Conservation (phyloP, 2,113 vertebrate genomes). For the Micronycteris hirsuta region DNA sequence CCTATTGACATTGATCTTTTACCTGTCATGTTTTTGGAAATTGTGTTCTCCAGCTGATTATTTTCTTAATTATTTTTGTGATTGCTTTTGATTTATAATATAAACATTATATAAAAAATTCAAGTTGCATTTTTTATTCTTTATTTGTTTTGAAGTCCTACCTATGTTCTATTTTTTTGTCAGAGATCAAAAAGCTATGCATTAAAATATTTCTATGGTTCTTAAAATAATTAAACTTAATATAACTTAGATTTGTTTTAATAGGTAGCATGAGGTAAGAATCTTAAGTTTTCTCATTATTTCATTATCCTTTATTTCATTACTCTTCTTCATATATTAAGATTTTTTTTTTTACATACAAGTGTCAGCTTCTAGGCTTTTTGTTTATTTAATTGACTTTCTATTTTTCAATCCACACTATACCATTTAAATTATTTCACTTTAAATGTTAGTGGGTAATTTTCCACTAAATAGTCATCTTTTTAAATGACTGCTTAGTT, state of each 20-base stretch:
- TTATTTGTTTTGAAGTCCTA: neutral
- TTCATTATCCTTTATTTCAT: neutral
- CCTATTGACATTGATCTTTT: neutral
- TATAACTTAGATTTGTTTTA: neutral
- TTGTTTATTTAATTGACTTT: neutral
- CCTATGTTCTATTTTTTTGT: neutral
- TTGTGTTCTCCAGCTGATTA: neutral
- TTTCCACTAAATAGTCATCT: neutral
- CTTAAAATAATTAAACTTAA: neutral
- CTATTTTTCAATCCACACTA: neutral
- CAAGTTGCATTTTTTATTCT: neutral
- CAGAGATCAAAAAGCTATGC: neutral
- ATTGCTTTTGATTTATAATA: neutral
- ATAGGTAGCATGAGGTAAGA: neutral
- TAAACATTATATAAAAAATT: neutral
- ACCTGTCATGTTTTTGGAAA: neutral
- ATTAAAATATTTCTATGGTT: neutral
- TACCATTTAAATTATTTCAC: neutral
- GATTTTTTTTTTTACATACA: neutral
- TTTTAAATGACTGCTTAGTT: neutral
- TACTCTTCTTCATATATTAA: neutral
- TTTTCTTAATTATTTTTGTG: neutral
- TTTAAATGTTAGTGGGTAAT: neutral
- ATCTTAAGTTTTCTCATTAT: neutral
- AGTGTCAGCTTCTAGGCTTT: neutral